Evolutionary conservation across 2,797 vertebrate species (phyloP), one percentile per base, ranked within the genome.

Genomic region (Poeciliopsis infans): DNA sequence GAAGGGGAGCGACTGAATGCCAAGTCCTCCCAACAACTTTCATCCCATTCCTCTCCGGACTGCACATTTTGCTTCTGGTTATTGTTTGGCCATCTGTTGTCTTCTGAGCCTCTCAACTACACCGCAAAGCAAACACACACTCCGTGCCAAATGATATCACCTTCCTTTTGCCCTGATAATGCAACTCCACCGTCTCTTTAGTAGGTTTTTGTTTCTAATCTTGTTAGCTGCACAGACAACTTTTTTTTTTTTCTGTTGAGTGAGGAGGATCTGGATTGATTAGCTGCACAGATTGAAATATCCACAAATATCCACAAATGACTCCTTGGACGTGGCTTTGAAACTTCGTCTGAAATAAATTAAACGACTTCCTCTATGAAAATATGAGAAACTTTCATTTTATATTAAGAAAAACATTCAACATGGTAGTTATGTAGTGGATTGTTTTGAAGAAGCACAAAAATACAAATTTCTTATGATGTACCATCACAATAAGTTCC

Each of bases 51-150:
- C 88, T 90, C 88, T 51, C 2, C 86, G 91, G 92, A 85, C 81
- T 1, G 72, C 70, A 83, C 86, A 75, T 87, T 92, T 88, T 87
- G 91, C 90, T 94, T 86, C 92, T 91, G 89, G 93, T 93, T 93
- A 93, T 94, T 93, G 93, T 95, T 94, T 88, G 86, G 88, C 93
- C 94, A 94, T 95, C 94, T 95, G 94, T 82, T 93, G 92, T 78
- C 75, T 86, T 88, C 87, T 68, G 8, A 86, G 78, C 83, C 88
- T 82, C 74, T 85, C 74, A 79, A 88, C 82, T 83, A 61, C 81
- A 79, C 72, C 11, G 75, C 91, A 86, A 92, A 91, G 92, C 87
- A 86, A 91, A 91, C 87, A 87, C 0, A 5, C 74, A 82, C 74
- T 43, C 73, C 18, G 66, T 88, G 93, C 90, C 92, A 94, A 83